Conservation (phyloP, 2,113 vertebrate species). For the Choloepus hoffmanni region DNA sequence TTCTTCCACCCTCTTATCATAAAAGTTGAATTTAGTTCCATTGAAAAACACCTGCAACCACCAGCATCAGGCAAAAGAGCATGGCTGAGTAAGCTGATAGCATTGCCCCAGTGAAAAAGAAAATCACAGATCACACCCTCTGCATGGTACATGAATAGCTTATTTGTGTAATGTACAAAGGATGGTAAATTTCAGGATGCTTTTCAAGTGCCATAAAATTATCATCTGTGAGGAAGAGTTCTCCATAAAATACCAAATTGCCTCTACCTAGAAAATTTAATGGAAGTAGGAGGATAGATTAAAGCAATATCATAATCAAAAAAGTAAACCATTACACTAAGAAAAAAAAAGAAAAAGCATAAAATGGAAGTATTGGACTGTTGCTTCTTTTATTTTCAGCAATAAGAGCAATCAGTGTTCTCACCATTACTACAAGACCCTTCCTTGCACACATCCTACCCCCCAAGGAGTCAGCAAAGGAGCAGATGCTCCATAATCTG, state of each 20-base stretch:
- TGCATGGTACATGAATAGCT: neutral
- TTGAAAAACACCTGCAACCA: neutral
- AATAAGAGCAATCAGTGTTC: neutral
- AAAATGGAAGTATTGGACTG: neutral
- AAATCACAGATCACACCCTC: neutral
- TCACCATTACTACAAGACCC: neutral
- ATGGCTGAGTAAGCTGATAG: neutral
- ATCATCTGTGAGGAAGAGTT: neutral
- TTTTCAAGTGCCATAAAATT: neutral
- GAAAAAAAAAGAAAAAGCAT: neutral
- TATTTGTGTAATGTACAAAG: neutral
- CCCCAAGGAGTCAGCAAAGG: constrained; percentile 3
- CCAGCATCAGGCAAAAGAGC: neutral
- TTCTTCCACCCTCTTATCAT: neutral
- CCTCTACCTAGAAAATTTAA: neutral
- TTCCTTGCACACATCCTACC: neutral
- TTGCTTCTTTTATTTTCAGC: neutral
- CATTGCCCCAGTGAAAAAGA: neutral
- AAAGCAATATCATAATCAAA: neutral
- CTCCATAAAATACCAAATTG: neutral
- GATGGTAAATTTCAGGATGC: neutral
- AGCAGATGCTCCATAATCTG: constrained; percentile 57
- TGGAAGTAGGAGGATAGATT: neutral
- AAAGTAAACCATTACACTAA: neutral
- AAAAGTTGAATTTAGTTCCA: neutral